Conservation (phyloP, 2,888 invertebrate genomes). For the Apantesis nais region DNA sequence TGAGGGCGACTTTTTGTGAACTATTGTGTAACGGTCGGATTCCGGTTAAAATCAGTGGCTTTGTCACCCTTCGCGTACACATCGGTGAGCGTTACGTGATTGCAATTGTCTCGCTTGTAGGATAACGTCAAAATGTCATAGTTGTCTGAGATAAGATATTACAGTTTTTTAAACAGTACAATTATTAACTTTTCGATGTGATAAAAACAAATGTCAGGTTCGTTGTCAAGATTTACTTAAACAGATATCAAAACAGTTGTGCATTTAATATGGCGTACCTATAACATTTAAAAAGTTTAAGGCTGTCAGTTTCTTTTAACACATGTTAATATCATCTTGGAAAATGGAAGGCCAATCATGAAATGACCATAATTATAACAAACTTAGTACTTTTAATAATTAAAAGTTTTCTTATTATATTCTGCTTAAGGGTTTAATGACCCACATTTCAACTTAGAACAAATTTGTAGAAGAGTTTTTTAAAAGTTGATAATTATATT, state of each 20-base stretch:
- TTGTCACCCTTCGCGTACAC: conserved; percentile 52
- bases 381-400: no score
- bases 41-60: conserved; percentile 47
- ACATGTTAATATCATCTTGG: no score
- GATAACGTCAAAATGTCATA: neutral
- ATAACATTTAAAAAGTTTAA: no score
- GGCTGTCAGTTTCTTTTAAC: no score
- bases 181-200: neutral
- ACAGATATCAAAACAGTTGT: neutral
- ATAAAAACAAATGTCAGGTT: neutral
- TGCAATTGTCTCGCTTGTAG: conserved; percentile 35
- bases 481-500: no score
- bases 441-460: no score
- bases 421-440: no score
- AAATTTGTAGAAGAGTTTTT: no score
- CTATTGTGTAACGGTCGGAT: conserved; percentile 66
- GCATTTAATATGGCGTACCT: no score
- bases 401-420: no score
- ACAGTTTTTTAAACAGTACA: neutral
- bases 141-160: neutral
- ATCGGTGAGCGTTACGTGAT: conserved; percentile 41
- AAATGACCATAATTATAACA: no score
- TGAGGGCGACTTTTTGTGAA: conserved; percentile 69
- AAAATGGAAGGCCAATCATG: no score
- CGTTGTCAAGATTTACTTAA: neutral